Evolutionary conservation across 2,797 vertebrate species (phyloP).

Genomic region (Urocyon cinereoargenteus): DNA sequence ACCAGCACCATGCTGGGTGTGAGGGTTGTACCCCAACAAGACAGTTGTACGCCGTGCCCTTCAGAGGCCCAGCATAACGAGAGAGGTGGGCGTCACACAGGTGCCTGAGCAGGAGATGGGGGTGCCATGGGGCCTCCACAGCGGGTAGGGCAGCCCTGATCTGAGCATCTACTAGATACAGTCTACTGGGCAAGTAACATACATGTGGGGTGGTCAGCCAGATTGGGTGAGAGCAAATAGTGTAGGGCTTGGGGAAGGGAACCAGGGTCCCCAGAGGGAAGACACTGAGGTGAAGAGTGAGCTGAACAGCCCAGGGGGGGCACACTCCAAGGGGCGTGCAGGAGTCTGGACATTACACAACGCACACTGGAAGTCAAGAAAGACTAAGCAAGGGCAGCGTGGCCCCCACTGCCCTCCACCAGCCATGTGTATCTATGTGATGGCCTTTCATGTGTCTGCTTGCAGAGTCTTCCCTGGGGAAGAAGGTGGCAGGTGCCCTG

Average conservation of each 20-base stretch:
- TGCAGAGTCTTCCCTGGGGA: conserved; percentile 91
- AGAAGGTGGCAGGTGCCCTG: conserved; percentile 93
- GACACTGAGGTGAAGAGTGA: neutral
- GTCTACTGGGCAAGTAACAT: neutral
- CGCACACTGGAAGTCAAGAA: neutral
- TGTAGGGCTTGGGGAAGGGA: neutral
- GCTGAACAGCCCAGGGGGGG: neutral
- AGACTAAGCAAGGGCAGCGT: neutral
- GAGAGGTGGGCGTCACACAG: neutral
- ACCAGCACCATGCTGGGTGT: neutral
- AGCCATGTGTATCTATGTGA: neutral
- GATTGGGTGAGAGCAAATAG: neutral
- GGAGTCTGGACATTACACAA: neutral
- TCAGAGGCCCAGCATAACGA: neutral
- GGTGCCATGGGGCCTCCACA: too few species aligned
- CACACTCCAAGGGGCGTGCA: neutral
- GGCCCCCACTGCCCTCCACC: neutral
- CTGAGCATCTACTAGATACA: neutral
- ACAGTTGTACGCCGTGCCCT: neutral
- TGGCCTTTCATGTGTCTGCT: neutral
- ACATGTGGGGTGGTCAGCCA: neutral
- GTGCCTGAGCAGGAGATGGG: neutral
- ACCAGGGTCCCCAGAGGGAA: neutral
- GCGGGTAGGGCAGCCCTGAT: neutral
- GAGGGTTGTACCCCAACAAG: neutral